Conservation (phyloP, 2,888 invertebrate genomes). For the Limnephilus auricula region DNA sequence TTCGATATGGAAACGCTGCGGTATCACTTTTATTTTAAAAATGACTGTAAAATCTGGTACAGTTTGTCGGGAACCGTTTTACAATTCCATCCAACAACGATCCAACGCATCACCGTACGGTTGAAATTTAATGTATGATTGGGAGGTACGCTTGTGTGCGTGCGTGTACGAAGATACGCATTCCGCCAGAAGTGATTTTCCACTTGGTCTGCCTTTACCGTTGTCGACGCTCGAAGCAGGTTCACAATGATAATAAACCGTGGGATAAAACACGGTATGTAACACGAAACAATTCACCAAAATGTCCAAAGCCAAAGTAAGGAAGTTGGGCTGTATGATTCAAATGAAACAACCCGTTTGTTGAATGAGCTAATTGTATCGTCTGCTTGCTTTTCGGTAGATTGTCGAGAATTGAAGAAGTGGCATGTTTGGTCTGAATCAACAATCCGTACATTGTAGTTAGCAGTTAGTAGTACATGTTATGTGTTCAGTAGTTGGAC, state of each 20-base stretch:
- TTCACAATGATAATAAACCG: neutral
- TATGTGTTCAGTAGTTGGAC: neutral
- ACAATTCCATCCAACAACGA: neutral
- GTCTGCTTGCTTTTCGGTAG: neutral
- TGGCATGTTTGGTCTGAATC: neutral
- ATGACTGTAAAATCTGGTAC: neutral
- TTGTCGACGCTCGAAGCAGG: neutral
- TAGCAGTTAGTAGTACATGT: neutral
- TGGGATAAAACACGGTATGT: neutral
- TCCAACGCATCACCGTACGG: neutral
- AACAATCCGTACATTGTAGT: neutral
- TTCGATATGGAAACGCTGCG: too few species aligned
- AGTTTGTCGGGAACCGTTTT: neutral
- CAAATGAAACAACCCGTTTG: neutral
- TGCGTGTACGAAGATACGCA: neutral
- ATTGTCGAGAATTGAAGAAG: neutral
- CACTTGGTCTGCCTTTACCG: neutral
- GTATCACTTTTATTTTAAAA: neutral
- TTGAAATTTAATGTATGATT: neutral
- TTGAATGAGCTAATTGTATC: neutral
- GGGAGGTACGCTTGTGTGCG: neutral
- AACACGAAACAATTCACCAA: neutral
- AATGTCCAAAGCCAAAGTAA: neutral
- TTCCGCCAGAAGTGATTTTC: slow-evolving; percentile 28
- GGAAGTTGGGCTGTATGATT: neutral